These are phyloP conservation scores for Antheraea assamensis DNA, from an alignment of 2,888 invertebrate genomes.

Conservation along the genomic window DNA sequence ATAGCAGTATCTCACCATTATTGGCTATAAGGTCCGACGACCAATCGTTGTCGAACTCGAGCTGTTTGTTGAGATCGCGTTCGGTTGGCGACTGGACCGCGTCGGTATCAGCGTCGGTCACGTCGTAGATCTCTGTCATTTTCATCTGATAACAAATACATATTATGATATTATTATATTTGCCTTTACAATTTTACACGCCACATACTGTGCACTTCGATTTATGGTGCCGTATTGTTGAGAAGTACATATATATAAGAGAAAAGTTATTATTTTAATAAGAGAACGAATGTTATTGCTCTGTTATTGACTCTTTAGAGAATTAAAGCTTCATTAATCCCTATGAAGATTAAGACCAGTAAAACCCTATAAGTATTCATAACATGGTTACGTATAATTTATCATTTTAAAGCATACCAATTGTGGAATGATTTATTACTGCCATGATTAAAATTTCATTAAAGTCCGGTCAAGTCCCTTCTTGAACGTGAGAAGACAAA, in stretches of 20 bases:
- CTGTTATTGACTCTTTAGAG: too few species aligned
- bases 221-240: neutral
- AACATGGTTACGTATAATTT: too few species aligned
- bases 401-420: too few species aligned
- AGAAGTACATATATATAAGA: neutral
- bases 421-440: too few species aligned
- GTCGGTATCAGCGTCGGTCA: conserved; percentile 88
- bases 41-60: conserved; percentile 86
- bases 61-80: conserved; percentile 82
- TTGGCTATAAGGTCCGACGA: conserved; percentile 75
- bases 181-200: neutral
- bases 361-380: too few species aligned
- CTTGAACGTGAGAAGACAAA: too few species aligned
- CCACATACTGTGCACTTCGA: neutral
- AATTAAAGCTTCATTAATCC: too few species aligned
- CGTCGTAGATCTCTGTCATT: conserved; percentile 94
- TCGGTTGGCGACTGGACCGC: conserved; percentile 84
- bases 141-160: conserved; percentile 81
- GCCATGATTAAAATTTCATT: too few species aligned
- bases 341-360: too few species aligned
- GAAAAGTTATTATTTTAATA: neutral
- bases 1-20: conserved; percentile 43
- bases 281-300: too few species aligned
- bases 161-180: neutral
- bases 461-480: too few species aligned